Conservation (phyloP, 2,888 invertebrate species). For the Cabera pusaria region DNA sequence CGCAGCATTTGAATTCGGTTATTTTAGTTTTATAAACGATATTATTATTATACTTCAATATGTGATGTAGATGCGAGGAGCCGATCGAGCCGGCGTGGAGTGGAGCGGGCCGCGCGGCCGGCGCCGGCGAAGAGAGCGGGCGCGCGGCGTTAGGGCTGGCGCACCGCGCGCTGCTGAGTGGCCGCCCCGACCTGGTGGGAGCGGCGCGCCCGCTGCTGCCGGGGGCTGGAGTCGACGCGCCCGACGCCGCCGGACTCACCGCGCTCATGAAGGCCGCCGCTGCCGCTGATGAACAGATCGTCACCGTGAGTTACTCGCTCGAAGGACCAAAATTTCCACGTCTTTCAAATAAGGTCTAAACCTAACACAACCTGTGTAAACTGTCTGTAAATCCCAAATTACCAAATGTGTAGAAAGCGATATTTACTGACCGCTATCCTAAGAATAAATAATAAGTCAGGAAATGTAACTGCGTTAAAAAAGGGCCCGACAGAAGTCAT, state of each 20-base stretch:
- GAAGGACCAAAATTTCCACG: too few relatives aligned
- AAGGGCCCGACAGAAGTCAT: too few relatives aligned
- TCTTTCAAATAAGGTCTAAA: too few relatives aligned
- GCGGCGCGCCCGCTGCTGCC: conserved; percentile 89
- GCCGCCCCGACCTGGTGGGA: conserved; percentile 89
- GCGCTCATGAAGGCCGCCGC: conserved; percentile 93
- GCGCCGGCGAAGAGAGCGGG: conserved; percentile 84
- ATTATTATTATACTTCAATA: too few relatives aligned
- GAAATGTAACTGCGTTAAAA: too few relatives aligned
- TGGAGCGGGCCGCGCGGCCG: conserved; percentile 50
- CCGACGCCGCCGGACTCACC: conserved; percentile 91
- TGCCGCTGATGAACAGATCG: conserved; percentile 90
- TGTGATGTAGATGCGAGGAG: conserved; percentile 86
- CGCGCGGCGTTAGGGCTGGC: conserved; percentile 89
- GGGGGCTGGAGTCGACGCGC: conserved; percentile 87
- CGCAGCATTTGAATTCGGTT: too few relatives aligned
- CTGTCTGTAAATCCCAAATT: too few relatives aligned
- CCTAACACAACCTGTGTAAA: too few relatives aligned
- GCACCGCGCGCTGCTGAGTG: conserved; percentile 91
- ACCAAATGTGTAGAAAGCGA: too few relatives aligned
- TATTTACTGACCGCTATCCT: too few relatives aligned
- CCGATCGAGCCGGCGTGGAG: conserved; percentile 73
- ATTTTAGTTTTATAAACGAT: too few relatives aligned
- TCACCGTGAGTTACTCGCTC: conserved; percentile 73
- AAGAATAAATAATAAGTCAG: too few relatives aligned